Evolutionary conservation across 2,888 invertebrate species (phyloP), one percentile per base, ranked within the genome.

Genomic region (Tetragonisca angustula): DNA sequence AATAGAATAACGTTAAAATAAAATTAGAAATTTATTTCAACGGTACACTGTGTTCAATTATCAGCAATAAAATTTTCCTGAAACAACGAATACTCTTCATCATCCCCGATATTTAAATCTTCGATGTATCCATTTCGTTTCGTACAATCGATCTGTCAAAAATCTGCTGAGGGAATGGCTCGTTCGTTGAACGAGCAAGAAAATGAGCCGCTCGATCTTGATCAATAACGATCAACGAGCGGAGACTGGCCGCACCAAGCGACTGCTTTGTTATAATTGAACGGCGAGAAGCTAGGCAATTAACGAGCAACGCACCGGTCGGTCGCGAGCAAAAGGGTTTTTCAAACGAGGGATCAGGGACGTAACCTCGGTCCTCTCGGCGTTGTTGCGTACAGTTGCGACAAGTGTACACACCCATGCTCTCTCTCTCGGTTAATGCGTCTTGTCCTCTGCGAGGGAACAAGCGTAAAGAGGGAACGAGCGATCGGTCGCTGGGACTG

Each of bases 331-430:
- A 61, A 52, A 76, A 49, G 62, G 54, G 62, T 64, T 43, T 68
- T 49, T 76, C n/a, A 19, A 27, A 19, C 9, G 13, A 15, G 36
- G 70, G 32, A 59, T 79, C 80, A 68, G 9, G 79, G 52, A 72
- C 59, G 32, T 49, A 87, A 56, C 65, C 79, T 72, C 76, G 74
- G 27, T 64, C 56, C 61, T 56, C 71, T 17, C 59, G 27, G 59
- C 62, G 67, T 64, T 27, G 54, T 62, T 61, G 59, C 43, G 50
- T 19, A 24, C 36, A 68, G 59, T 72, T 70, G 76, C 69, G 87
- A 86, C 84, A 80, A 77, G 59, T 65, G 64, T 78, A 80, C 86
- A 87, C 86, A 78, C 87, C 84, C 80, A 86, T 76, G 80, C 64
- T 73, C 24, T 36, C 74, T 56, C 68, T 73, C 24, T 36, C 74